Percentiles rank a stretch among this genome's conserved stretches.
phyloP scores from a whole-genome alignment of 2,797 vertebrate genomes.

The Cyclura pinguis region DNA sequence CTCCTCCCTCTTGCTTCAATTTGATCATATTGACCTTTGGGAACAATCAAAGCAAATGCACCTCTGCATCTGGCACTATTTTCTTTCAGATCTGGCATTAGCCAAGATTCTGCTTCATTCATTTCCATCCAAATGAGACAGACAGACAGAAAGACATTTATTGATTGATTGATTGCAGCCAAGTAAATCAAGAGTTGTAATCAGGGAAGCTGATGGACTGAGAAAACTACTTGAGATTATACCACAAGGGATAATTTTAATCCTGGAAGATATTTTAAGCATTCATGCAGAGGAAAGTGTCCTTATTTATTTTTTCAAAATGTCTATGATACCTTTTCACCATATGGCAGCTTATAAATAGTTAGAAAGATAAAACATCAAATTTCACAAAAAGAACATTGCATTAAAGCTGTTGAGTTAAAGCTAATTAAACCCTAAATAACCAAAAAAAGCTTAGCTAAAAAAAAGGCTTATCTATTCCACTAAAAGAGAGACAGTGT shows the following conservation, averaged over 20 bases:
- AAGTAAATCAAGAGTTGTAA: not conserved
- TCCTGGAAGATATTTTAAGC: not conserved
- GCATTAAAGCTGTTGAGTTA: not conserved
- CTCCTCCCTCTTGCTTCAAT: not conserved
- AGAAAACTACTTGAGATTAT: not conserved
- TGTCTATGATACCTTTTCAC: not conserved
- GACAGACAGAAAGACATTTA: no score
- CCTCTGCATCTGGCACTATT: not conserved
- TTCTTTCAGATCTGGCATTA: not conserved
- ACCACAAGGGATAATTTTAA: not conserved
- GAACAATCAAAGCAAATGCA: constrained; percentile 6
- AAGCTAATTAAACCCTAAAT: not conserved
- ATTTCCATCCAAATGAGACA: constrained; percentile 10
- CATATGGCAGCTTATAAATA: not conserved
- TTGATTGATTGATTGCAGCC: not conserved
- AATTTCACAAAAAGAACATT: not conserved
- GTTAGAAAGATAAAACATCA: not conserved
- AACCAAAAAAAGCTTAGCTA: not conserved
- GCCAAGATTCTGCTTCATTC: not conserved
- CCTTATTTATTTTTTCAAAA: not conserved
- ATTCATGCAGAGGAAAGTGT: not conserved
- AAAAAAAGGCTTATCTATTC: no score
- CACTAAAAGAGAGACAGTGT: no score
- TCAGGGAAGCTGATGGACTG: not conserved
- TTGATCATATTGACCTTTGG: constrained; percentile 6